phyloP scores from a whole-genome alignment of 2,888 invertebrate species.

The Stenoptilia bipunctidactyla region DNA sequence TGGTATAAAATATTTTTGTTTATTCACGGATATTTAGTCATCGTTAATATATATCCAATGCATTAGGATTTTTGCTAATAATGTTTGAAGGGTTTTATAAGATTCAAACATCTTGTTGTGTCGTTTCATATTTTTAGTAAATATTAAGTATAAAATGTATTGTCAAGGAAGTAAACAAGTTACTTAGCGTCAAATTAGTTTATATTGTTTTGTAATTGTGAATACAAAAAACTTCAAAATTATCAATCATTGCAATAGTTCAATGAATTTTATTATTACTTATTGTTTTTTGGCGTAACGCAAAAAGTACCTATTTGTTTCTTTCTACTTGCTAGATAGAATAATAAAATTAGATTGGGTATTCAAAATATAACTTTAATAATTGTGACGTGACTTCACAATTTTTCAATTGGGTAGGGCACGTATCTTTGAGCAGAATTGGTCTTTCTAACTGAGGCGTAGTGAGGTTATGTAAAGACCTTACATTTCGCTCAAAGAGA shows the following conservation, averaged over 20 bases:
- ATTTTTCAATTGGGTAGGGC: background rate
- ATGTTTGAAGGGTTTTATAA: slow-evolving; percentile 48
- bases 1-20: slow-evolving; percentile 33
- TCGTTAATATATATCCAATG: slow-evolving; percentile 56
- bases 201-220: too few species aligned
- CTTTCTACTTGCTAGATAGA: slow-evolving; percentile 70
- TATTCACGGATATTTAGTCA: slow-evolving; percentile 58
- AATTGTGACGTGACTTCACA: background rate
- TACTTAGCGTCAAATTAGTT: too few species aligned
- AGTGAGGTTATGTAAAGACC: too few species aligned
- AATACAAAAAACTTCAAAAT: too few species aligned
- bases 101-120: slow-evolving; percentile 56
- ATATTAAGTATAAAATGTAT: slow-evolving; percentile 46
- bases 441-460: too few species aligned
- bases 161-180: slow-evolving; percentile 23
- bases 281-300: slow-evolving; percentile 43
- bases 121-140: slow-evolving; percentile 65
- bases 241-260: too few species aligned
- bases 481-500: background rate
- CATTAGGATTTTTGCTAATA: slow-evolving; percentile 50
- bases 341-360: slow-evolving; percentile 68
- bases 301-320: slow-evolving; percentile 65
- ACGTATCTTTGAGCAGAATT: too few species aligned
- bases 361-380: slow-evolving; percentile 31
- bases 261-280: slow-evolving; percentile 49